These are phyloP conservation scores for Teleiodes luculella DNA, from an alignment of 2,888 invertebrate species.

Conservation along the genomic window DNA sequence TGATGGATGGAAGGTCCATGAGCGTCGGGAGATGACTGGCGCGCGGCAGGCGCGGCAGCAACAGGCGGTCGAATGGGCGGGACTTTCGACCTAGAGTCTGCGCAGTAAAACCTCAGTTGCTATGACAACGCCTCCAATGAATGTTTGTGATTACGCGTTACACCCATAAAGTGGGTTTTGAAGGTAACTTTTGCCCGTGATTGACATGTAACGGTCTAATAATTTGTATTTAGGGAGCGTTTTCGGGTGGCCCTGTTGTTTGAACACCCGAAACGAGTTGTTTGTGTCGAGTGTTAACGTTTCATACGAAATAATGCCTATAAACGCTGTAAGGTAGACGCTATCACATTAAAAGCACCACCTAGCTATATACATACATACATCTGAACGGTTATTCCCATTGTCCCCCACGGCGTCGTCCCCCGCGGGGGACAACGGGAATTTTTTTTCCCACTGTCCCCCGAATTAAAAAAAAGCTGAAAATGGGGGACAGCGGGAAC, in stretches of 20 bases:
- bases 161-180: constrained; percentile 39
- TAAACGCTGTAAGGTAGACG: neutral
- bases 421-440: too few relatives aligned
- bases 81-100: constrained; percentile 54
- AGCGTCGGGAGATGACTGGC: constrained; percentile 56
- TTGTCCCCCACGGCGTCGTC: too few relatives aligned
- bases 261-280: neutral
- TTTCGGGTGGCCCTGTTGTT: neutral
- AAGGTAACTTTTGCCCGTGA: constrained; percentile 52
- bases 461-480: too few relatives aligned
- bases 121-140: constrained; percentile 68
- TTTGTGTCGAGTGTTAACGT: neutral
- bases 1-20: constrained; percentile 44
- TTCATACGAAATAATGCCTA: neutral
- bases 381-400: too few relatives aligned
- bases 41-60: constrained; percentile 57
- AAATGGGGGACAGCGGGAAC: too few relatives aligned
- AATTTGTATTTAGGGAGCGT: constrained; percentile 39
- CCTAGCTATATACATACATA: too few relatives aligned
- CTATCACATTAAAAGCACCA: too few relatives aligned
- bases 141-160: constrained; percentile 65
- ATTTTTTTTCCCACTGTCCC: too few relatives aligned
- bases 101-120: constrained; percentile 57
- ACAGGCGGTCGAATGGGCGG: constrained; percentile 71
- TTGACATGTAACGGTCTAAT: constrained; percentile 51